Percentiles rank a stretch among this genome's conserved stretches.
Evolutionary conservation across 2,797 vertebrate species (phyloP).

Genomic region (Enteromius paludinosus): DNA sequence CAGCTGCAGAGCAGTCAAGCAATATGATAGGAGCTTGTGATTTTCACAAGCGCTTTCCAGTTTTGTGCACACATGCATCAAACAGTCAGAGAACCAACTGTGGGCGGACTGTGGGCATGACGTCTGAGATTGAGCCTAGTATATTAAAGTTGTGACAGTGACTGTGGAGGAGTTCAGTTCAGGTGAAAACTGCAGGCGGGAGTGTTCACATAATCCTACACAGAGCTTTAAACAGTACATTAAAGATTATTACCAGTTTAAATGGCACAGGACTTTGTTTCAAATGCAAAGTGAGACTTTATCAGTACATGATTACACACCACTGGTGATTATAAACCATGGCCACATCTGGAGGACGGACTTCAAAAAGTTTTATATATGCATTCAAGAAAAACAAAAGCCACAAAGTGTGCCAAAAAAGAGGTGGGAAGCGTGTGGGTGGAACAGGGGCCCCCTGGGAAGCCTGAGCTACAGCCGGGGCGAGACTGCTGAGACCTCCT

Average conservation of each 20-base stretch:
- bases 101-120: constrained; percentile 3
- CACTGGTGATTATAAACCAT: constrained; percentile 12
- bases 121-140: background rate
- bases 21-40: constrained; percentile 7
- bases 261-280: constrained; percentile 19
- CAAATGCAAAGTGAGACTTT: constrained; percentile 24
- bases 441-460: constrained; percentile 54
- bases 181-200: constrained; percentile 10
- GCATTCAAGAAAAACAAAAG: constrained; percentile 28
- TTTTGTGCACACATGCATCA: constrained; percentile 13
- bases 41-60: constrained; percentile 23
- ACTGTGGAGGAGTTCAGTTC: constrained; percentile 4
- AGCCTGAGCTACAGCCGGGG: constrained; percentile 45
- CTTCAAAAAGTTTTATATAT: constrained; percentile 17
- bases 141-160: constrained; percentile 9
- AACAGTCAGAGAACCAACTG: constrained; percentile 2
- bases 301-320: constrained; percentile 9
- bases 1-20: background rate
- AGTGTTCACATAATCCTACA: constrained; percentile 6
- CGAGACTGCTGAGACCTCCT: constrained; percentile 48
- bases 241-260: background rate
- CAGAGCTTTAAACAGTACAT: constrained; percentile 8
- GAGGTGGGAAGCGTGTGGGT: constrained; percentile 62
- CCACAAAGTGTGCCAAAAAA: constrained; percentile 45
- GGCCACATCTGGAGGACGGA: constrained; percentile 26